phyloP scores from a whole-genome alignment of 2,113 vertebrate genomes.

The Pelobates fuscus region DNA sequence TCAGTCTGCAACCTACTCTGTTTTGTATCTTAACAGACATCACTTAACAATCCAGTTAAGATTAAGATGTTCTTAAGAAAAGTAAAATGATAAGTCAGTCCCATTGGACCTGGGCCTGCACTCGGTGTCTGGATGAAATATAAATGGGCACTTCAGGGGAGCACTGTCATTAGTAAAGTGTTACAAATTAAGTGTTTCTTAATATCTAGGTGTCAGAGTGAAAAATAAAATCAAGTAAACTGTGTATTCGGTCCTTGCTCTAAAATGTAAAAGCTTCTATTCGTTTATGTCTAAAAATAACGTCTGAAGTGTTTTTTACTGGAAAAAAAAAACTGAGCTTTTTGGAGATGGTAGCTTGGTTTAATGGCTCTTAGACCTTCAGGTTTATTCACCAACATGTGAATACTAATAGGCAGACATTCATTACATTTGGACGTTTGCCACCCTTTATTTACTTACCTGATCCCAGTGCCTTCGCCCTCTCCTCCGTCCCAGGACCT shows the following conservation, averaged over 20 bases:
- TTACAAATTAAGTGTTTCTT: slow-evolving; percentile 33
- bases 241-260: background rate
- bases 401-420: too few relatives aligned
- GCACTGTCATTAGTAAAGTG: slow-evolving; percentile 4
- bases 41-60: slow-evolving; percentile 30
- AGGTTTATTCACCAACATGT: too few relatives aligned
- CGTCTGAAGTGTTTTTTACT: too few relatives aligned
- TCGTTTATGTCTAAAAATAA: too few relatives aligned
- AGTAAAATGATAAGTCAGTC: background rate
- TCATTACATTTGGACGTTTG: too few relatives aligned
- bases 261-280: background rate
- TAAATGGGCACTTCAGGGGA: slow-evolving; percentile 26
- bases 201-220: slow-evolving; percentile 20
- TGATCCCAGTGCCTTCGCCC: too few relatives aligned
- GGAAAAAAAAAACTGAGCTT: too few relatives aligned
- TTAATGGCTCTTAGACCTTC: too few relatives aligned
- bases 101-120: slow-evolving; percentile 25
- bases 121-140: slow-evolving; percentile 19
- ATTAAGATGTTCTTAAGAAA: slow-evolving; percentile 13
- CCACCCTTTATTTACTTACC: too few relatives aligned
- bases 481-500: too few relatives aligned
- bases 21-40: slow-evolving; percentile 35
- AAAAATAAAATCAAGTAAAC: slow-evolving; percentile 7
- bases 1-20: slow-evolving; percentile 24
- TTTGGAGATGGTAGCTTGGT: too few relatives aligned